Evolutionary conservation across 2,797 vertebrate species (phyloP).

Genomic region (Helarctos malayanus): DNA sequence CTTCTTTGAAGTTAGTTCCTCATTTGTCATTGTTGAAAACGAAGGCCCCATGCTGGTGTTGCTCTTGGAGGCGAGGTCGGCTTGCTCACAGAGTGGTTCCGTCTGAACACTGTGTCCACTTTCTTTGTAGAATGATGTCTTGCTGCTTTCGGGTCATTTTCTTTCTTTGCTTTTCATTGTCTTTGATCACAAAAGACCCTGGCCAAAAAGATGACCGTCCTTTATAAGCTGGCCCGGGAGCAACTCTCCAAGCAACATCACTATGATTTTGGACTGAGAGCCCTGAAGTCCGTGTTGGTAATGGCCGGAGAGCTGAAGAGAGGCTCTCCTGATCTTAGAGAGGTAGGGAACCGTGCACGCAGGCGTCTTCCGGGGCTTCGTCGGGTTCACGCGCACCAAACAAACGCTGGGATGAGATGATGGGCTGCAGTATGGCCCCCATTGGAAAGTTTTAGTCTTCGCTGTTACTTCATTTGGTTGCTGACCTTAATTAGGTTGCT

Average conservation of each 20-base stretch:
- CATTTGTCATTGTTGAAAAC: not conserved
- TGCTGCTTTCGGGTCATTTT: not conserved
- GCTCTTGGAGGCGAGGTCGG: not conserved
- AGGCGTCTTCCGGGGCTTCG: not conserved
- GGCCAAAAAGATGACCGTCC: slow-evolving; percentile 99
- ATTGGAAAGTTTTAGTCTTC: not conserved
- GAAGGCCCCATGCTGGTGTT: not conserved
- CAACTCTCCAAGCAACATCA: slow-evolving; percentile 99
- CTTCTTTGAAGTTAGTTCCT: not conserved
- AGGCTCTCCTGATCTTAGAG: slow-evolving; percentile 94
- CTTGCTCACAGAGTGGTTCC: not conserved
- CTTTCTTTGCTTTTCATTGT: not conserved
- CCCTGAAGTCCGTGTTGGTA: slow-evolving; percentile 98
- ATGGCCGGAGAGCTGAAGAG: slow-evolving; percentile 99
- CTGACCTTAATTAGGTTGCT: not conserved
- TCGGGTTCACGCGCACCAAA: rapidly evolving
- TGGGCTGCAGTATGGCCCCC: rapidly evolving
- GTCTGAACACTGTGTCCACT: rapidly evolving
- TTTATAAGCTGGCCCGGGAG: slow-evolving; percentile 96
- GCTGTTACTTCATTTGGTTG: rapidly evolving
- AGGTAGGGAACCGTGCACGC: slow-evolving; percentile 89
- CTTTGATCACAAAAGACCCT: slow-evolving; percentile 90
- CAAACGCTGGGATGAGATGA: rapidly evolving
- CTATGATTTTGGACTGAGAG: slow-evolving; percentile 98
- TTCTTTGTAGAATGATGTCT: not conserved